Conservation (phyloP, 2,797 vertebrate species). For the Phataginus tetradactyla region DNA sequence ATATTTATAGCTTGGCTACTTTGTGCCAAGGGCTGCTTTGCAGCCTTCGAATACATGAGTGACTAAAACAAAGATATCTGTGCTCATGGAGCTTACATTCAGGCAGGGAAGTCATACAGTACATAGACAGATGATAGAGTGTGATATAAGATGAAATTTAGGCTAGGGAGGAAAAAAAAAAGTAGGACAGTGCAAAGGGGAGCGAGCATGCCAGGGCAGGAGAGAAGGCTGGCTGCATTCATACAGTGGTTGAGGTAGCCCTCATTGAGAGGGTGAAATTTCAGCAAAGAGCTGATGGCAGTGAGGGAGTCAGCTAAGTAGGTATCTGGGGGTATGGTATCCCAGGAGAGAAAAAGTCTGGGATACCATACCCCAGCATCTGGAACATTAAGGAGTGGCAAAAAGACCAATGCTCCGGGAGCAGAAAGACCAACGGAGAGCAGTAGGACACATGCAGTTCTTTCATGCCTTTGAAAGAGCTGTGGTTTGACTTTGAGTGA, state of each 20-base stretch:
- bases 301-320: background rate
- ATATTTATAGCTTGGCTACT: background rate
- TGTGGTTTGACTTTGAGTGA: too few relatives aligned
- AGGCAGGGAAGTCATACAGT: background rate
- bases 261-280: background rate
- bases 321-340: background rate
- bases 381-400: background rate
- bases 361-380: too few relatives aligned
- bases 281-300: background rate
- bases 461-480: too few relatives aligned
- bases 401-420: background rate
- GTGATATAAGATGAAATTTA: background rate
- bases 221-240: background rate
- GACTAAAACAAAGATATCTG: background rate
- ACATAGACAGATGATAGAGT: background rate
- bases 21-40: too few relatives aligned
- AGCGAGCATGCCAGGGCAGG: background rate
- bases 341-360: background rate
- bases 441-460: background rate
- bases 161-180: background rate
- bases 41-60: background rate
- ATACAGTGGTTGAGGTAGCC: background rate
- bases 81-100: background rate
- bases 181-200: background rate
- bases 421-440: too few relatives aligned